Evolutionary conservation across 2,113 vertebrate species (phyloP).

Genomic region (Potamarius usumacintae): DNA sequence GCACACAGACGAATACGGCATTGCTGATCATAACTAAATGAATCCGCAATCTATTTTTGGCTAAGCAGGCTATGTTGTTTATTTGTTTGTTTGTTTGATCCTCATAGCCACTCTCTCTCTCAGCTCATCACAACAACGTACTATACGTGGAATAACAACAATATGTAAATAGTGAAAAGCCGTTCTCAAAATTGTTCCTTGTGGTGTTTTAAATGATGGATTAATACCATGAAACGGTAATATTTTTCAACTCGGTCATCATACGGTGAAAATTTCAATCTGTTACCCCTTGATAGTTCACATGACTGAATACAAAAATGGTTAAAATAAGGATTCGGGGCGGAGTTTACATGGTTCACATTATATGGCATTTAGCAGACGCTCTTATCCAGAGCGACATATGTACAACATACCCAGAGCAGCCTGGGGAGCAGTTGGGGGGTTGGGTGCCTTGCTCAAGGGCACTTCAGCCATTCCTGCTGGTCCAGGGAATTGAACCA

Average conservation of each 20-base stretch:
- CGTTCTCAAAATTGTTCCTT: neutral
- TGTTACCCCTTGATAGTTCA: neutral
- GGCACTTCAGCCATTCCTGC: too few species aligned
- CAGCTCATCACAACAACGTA: neutral
- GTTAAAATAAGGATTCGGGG: neutral
- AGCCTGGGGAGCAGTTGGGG: too few species aligned
- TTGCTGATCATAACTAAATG: neutral
- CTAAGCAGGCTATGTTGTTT: neutral
- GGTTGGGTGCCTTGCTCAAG: too few species aligned
- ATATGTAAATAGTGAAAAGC: neutral
- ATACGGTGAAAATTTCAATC: neutral
- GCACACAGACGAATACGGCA: neutral
- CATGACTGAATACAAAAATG: neutral
- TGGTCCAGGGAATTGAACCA: too few species aligned
- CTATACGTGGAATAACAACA: neutral
- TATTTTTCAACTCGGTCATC: neutral
- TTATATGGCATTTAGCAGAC: too few species aligned
- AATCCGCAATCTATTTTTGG: neutral
- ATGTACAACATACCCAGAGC: too few species aligned
- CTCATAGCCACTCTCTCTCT: neutral
- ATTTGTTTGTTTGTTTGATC: neutral
- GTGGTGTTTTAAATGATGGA: neutral
- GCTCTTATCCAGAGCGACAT: too few species aligned
- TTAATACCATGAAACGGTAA: too few species aligned
- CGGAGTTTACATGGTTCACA: neutral